A percentile compares a stretch with the other conserved stretches of the same genome.
phyloP scores from a whole-genome alignment of 2,888 invertebrate species.

The Andrena hattorfiana region DNA sequence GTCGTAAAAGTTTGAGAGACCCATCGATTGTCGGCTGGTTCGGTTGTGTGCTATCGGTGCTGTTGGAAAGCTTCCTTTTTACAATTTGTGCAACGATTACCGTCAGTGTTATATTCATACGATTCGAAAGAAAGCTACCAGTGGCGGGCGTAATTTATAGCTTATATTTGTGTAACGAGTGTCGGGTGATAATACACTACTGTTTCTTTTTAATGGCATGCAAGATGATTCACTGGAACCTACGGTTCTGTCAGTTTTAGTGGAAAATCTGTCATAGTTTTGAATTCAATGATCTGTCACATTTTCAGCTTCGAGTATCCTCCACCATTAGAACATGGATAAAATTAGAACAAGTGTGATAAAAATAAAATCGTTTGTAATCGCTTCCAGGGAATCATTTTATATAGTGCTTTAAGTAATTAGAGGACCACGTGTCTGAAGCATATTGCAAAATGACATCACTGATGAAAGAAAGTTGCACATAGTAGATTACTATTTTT shows the following conservation, averaged over 20 bases:
- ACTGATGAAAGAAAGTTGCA: no score
- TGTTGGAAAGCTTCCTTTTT: conserved; percentile 33
- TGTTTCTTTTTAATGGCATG: background rate
- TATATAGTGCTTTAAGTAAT: background rate
- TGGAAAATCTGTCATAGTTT: no score
- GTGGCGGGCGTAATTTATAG: background rate
- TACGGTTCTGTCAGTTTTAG: background rate
- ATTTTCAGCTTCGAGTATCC: no score
- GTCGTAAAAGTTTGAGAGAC: conserved; percentile 68
- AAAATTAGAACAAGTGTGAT: background rate
- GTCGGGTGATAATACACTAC: background rate
- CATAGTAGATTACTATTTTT: no score
- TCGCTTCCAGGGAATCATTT: background rate
- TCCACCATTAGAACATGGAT: no score
- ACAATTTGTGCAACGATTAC: background rate
- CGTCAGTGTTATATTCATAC: background rate
- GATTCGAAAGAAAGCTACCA: background rate
- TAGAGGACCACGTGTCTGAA: no score
- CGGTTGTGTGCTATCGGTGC: conserved; percentile 37
- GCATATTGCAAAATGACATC: no score
- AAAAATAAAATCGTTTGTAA: background rate
- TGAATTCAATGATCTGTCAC: no score
- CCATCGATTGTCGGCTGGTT: conserved; percentile 35
- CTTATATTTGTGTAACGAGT: background rate
- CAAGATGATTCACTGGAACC: background rate